Conservation (phyloP, 2,888 invertebrate species). For the Pandemis heparana region DNA sequence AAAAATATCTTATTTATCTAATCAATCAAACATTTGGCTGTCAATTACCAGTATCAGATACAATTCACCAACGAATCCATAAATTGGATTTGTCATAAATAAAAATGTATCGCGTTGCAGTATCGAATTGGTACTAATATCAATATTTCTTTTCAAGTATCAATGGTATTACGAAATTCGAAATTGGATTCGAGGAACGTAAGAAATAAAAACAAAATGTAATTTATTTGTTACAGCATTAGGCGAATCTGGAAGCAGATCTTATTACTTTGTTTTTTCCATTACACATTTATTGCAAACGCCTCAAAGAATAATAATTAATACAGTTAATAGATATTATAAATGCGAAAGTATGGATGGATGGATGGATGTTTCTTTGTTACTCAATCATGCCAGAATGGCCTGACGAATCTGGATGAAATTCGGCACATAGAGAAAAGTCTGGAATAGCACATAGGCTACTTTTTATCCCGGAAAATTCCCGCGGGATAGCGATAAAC, state of each 20-base stretch:
- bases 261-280: background rate
- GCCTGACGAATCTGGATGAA: too few relatives aligned
- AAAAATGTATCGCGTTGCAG: background rate
- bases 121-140: background rate
- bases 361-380: too few relatives aligned
- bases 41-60: constrained; percentile 2
- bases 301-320: background rate
- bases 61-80: background rate
- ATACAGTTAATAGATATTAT: background rate
- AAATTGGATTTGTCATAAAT: constrained; percentile 2
- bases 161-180: background rate
- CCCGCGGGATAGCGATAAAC: too few relatives aligned
- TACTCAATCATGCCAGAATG: too few relatives aligned
- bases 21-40: constrained; percentile 1
- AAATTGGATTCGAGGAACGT: background rate
- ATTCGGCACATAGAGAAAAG: too few relatives aligned
- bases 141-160: background rate
- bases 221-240: background rate
- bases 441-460: too few relatives aligned
- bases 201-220: background rate
- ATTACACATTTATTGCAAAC: too few relatives aligned
- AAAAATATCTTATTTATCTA: background rate
- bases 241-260: background rate
- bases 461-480: too few relatives aligned
- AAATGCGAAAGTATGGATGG: too few relatives aligned